phyloP scores from a whole-genome alignment of 2,113 vertebrate genomes.

The Rallus limicola region DNA sequence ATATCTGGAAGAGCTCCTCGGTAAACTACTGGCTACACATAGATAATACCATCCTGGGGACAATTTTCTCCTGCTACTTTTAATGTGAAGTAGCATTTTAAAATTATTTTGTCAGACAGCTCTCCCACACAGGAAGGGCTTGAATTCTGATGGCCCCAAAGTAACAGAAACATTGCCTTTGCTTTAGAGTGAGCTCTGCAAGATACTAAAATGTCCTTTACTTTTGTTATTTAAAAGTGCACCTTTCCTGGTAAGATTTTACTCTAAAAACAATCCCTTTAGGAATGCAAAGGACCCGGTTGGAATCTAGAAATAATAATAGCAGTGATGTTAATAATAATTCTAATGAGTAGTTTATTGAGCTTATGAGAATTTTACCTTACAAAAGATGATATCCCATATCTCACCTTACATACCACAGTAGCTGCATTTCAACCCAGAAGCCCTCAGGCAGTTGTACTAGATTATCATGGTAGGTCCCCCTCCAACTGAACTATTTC shows the following conservation, averaged over 20 bases:
- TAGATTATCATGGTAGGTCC: background rate
- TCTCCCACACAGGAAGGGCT: background rate
- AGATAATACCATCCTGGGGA: slow-evolving; percentile 24
- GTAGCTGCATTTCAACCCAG: background rate
- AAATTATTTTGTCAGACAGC: slow-evolving; percentile 19
- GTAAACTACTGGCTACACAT: slow-evolving; percentile 22
- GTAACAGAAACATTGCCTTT: background rate
- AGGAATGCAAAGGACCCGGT: background rate
- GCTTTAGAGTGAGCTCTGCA: background rate
- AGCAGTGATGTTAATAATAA: background rate
- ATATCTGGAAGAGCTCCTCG: background rate
- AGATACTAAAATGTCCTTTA: slow-evolving; percentile 4
- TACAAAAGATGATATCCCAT: background rate
- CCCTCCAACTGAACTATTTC: background rate
- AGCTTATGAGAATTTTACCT: background rate
- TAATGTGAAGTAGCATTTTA: slow-evolving; percentile 42
- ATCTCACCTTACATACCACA: background rate
- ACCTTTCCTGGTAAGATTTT: background rate
- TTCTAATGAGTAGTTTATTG: background rate
- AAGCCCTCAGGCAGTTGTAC: background rate
- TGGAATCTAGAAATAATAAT: background rate
- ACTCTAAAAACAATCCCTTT: background rate
- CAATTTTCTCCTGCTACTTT: slow-evolving; percentile 31
- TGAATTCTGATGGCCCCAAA: background rate
- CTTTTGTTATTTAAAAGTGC: background rate